A percentile compares a stretch with the other conserved stretches of the same genome.
Evolutionary conservation across 1,140 invertebrate genomes (phyloP).

Genomic region (Aphaenogaster floridana): DNA sequence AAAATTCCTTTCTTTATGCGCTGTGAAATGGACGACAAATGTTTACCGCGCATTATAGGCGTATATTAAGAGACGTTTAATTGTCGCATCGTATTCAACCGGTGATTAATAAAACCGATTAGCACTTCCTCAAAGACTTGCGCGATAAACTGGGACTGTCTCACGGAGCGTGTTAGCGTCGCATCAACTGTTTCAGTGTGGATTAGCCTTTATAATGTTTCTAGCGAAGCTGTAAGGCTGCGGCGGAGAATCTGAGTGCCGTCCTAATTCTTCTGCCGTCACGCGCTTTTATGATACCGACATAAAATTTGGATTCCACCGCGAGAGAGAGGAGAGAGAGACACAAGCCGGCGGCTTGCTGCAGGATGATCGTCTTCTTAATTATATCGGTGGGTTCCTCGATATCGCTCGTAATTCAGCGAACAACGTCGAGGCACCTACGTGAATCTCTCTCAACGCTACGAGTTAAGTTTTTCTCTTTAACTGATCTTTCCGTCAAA

Average conservation of each 20-base stretch:
- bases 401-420: slow-evolving; percentile 80
- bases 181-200: slow-evolving; percentile 49
- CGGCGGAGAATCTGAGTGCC: slow-evolving; percentile 65
- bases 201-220: slow-evolving; percentile 72
- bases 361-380: slow-evolving; percentile 74
- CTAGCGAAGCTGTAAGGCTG: slow-evolving; percentile 60
- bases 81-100: background rate
- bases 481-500: slow-evolving; percentile 66
- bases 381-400: slow-evolving; percentile 75
- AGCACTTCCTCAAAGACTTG: background rate
- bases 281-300: slow-evolving; percentile 82
- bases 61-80: slow-evolving; percentile 12
- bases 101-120: slow-evolving; percentile 51
- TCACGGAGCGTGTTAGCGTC: background rate
- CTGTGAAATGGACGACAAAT: slow-evolving; percentile 12
- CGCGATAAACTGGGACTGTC: slow-evolving; percentile 3
- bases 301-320: slow-evolving; percentile 82
- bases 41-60: slow-evolving; percentile 8
- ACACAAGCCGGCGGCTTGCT: slow-evolving; percentile 70
- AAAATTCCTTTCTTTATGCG: slow-evolving; percentile 32
- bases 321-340: slow-evolving; percentile 50
- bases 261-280: slow-evolving; percentile 83
- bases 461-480: slow-evolving; percentile 47
- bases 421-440: slow-evolving; percentile 67
- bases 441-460: slow-evolving; percentile 60